Evolutionary conservation across 2,113 vertebrate species (phyloP).

Genomic region (Seriola aureovittata): DNA sequence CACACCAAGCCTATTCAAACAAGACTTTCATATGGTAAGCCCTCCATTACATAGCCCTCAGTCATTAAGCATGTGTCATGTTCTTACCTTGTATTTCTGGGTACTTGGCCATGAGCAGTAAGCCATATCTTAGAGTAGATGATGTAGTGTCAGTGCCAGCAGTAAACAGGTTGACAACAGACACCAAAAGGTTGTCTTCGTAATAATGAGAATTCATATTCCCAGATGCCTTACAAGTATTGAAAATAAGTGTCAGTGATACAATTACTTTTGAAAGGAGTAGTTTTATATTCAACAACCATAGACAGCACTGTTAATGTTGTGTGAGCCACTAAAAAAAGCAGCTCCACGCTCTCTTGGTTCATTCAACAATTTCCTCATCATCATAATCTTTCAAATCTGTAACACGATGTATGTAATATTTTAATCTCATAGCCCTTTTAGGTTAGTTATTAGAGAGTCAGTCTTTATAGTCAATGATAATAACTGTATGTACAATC

Average conservation of each 20-base stretch:
- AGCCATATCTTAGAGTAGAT: constrained; percentile 67
- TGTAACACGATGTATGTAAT: too few relatives aligned
- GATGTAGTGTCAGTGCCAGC: constrained; percentile 78
- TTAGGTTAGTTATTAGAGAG: too few relatives aligned
- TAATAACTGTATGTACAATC: too few relatives aligned
- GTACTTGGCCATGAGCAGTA: constrained; percentile 81
- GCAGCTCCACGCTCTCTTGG: too few relatives aligned
- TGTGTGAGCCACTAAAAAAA: too few relatives aligned
- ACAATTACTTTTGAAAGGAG: not conserved
- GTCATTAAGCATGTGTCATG: not conserved
- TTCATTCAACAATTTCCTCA: too few relatives aligned
- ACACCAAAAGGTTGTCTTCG: constrained; percentile 62
- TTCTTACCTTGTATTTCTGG: constrained; percentile 81
- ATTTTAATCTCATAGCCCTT: too few relatives aligned
- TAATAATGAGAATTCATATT: constrained; percentile 47
- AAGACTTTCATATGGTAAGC: not conserved
- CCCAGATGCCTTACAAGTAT: not conserved
- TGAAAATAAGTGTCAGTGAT: not conserved
- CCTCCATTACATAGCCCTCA: not conserved
- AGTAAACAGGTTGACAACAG: constrained; percentile 70
- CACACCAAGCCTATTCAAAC: not conserved
- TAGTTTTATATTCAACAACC: not conserved
- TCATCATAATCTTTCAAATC: too few relatives aligned
- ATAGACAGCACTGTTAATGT: too few relatives aligned
- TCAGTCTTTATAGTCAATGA: too few relatives aligned